Evolutionary conservation across 2,113 vertebrate genomes (phyloP).

Genomic region (Recurvirostra avosetta): DNA sequence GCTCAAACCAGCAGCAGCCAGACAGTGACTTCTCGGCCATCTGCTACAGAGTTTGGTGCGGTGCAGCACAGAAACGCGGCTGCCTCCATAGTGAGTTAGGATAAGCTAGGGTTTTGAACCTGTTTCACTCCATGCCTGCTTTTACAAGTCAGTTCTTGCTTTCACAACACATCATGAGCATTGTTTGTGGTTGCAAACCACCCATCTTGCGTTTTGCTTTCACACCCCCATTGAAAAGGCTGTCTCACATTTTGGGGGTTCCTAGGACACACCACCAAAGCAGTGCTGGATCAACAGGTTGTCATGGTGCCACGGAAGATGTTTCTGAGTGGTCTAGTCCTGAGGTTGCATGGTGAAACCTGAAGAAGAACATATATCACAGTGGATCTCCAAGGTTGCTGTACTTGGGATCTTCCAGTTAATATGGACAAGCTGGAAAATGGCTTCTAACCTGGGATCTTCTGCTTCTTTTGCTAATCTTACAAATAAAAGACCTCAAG

Average conservation of each 20-base stretch:
- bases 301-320: not conserved
- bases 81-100: not conserved
- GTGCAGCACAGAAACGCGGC: not conserved
- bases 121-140: not conserved
- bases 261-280: not conserved
- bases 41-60: not conserved
- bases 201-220: not conserved
- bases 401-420: not conserved
- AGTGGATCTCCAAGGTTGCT: not conserved
- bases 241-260: not conserved
- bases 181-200: not conserved
- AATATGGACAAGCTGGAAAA: not conserved
- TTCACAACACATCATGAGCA: accelerated
- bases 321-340: not conserved
- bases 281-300: not conserved
- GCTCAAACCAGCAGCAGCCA: not conserved
- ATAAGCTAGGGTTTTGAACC: not conserved
- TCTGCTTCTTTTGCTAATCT: not conserved
- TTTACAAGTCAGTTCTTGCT: not conserved
- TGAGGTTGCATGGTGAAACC: not conserved
- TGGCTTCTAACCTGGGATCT: not conserved
- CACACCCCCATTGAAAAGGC: not conserved
- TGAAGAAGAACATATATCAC: not conserved
- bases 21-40: not conserved
- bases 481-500: not conserved